Evolutionary conservation across 2,888 invertebrate species (phyloP).

Genomic region (Drosophila tanythrix): DNA sequence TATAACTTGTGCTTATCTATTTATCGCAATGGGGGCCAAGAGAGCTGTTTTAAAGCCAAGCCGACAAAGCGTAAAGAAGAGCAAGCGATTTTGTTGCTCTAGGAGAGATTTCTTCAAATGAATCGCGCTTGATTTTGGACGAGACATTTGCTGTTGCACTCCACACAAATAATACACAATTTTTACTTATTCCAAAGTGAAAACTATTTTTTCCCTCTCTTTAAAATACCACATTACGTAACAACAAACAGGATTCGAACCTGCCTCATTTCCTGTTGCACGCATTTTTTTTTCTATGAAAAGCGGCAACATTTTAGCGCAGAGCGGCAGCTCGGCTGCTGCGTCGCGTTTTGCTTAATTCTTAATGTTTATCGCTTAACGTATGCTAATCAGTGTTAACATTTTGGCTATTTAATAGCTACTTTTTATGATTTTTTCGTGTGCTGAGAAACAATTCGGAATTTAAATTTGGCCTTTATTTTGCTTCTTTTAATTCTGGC

Average conservation of each 20-base stretch:
- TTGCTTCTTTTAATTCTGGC: neutral
- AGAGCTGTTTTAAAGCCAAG: neutral
- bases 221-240: neutral
- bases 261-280: neutral
- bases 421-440: neutral
- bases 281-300: neutral
- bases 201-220: neutral
- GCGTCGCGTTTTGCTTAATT: neutral
- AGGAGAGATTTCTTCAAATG: slow-evolving; percentile 78
- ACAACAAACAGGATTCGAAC: neutral
- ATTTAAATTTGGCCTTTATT: neutral
- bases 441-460: neutral
- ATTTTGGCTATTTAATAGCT: neutral
- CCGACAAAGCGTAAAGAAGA: slow-evolving; percentile 43
- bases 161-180: slow-evolving; percentile 29
- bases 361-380: neutral
- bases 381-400: slow-evolving; percentile 5
- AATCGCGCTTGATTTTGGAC: slow-evolving; percentile 36
- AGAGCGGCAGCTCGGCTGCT: slow-evolving; percentile 5
- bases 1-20: slow-evolving; percentile 35
- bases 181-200: neutral
- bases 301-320: slow-evolving; percentile 1
- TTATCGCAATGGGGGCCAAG: slow-evolving; percentile 21
- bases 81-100: slow-evolving; percentile 49
- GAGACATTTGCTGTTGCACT: slow-evolving; percentile 74